These are phyloP conservation scores for Ectropis crepuscularia DNA, from an alignment of 2,888 invertebrate species.

Conservation along the genomic window DNA sequence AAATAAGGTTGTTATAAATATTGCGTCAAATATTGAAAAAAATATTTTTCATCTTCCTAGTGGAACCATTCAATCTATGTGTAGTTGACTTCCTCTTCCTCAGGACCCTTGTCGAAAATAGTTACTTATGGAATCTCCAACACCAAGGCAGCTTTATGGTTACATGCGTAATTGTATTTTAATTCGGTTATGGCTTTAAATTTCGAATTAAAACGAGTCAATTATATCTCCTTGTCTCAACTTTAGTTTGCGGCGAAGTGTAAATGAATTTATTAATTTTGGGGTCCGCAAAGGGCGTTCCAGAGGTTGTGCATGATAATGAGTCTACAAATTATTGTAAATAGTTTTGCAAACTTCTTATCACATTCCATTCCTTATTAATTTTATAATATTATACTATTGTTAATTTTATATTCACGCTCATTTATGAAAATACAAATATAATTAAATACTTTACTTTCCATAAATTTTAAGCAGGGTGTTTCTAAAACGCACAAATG, in stretches of 20 bases:
- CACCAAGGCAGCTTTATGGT: slow-evolving; percentile 25
- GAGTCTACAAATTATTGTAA: slow-evolving; percentile 49
- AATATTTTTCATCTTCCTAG: no score
- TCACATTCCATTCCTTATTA: slow-evolving; percentile 51
- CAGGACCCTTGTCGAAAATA: no score
- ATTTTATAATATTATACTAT: slow-evolving; percentile 50
- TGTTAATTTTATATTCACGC: slow-evolving; percentile 47
- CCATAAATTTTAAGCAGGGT: slow-evolving; percentile 63
- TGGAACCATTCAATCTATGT: no score
- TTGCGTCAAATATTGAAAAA: no score
- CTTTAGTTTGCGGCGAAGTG: slow-evolving; percentile 46
- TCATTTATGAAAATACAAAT: slow-evolving; percentile 36
- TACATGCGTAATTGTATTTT: slow-evolving; percentile 29
- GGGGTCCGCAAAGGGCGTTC: slow-evolving; percentile 41
- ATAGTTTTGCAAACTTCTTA: slow-evolving; percentile 52
- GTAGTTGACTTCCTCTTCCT: no score
- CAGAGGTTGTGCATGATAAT: slow-evolving; percentile 59
- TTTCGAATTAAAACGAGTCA: slow-evolving; percentile 49
- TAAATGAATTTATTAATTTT: slow-evolving; percentile 41
- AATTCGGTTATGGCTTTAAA: slow-evolving; percentile 33
- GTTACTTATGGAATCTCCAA: no score
- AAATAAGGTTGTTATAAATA: no score
- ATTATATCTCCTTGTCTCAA: slow-evolving; percentile 47
- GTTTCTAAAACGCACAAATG: slow-evolving; percentile 68
- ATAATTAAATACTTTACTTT: slow-evolving; percentile 44